Evolutionary conservation across 2,888 invertebrate genomes (phyloP), one percentile per base, ranked within the genome.

Genomic region (Perizoma affinitatum): DNA sequence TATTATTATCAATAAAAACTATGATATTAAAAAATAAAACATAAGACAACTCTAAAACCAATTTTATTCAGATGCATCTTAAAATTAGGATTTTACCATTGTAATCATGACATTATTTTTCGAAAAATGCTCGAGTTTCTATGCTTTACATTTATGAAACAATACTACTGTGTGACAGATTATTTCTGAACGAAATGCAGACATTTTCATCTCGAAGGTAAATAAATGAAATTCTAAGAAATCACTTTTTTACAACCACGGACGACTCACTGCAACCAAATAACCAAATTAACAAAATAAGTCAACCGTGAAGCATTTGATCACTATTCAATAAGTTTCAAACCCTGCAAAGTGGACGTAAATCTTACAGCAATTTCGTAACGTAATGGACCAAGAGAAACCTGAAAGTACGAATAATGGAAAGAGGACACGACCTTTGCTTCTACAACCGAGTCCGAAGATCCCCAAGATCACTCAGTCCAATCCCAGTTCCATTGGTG

Each of bases 381-480:
- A 52, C 76, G 80, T 72, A 76, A 91, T 90, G 91, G 90, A 92
- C 81, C 87, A 84, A 80, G 88, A 89, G 55, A 84, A 76, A 71
- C 81, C 88, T 72, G 88, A 87, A 73, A 87, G 83, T 78, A 73
- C 84, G 58, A 88, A 83, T 72, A 84, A 83, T 69, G 90, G 90
- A 78, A 92, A 91, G 79, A 86, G 91, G 80, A 84, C 87, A 75
- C 86, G 88, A 83, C 90, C 90, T 83, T 84, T 89, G 80, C 79
- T 90, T 70, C 70, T 88, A 49, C 88, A 87, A 73, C 85, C 89
- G 7, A 87, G 82, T 78, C 80, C 88, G 55, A 92, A 90, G 79
- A 83, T 90, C 54, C 80, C 89, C 40, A 83, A 86, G 72, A 61
- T 86, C 56, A 80, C 88, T 58, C 86, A 88, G 64, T 79, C 84